These are phyloP conservation scores for Ptyas mucosa DNA, from an alignment of 2,113 vertebrate genomes.

Conservation along the genomic window DNA sequence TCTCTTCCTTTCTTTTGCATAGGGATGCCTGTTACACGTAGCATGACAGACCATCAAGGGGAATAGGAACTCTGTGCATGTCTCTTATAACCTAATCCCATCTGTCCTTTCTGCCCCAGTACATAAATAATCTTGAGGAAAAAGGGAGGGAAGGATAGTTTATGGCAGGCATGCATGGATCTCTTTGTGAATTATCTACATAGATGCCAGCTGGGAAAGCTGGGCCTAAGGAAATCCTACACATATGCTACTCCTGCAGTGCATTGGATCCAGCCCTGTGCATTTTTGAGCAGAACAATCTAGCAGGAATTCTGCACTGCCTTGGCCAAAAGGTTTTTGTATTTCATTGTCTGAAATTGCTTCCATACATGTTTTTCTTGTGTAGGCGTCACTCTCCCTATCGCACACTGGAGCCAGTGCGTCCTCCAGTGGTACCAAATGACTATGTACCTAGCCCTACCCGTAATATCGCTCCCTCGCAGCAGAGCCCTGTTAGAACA, in stretches of 20 bases:
- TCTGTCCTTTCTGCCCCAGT: neutral
- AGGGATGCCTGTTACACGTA: neutral
- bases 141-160: neutral
- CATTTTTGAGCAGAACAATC: neutral
- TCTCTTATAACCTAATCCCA: neutral
- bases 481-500: slow-evolving; percentile 95
- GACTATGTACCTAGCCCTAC: slow-evolving; percentile 98
- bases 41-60: neutral
- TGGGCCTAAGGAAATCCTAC: neutral
- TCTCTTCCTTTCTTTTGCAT: neutral
- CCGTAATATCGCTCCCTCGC: slow-evolving; percentile 88
- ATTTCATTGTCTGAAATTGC: slow-evolving; percentile 27
- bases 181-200: neutral
- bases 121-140: neutral
- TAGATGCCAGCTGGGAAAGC: neutral
- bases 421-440: slow-evolving; percentile 98
- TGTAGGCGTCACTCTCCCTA: slow-evolving; percentile 98
- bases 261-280: neutral
- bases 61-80: neutral
- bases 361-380: slow-evolving; percentile 61
- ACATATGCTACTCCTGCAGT: neutral
- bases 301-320: slow-evolving; percentile 3
- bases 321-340: slow-evolving; percentile 10
- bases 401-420: slow-evolving; percentile 96
- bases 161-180: neutral